These are phyloP conservation scores for Nycticryphes semicollaris DNA, from an alignment of 2,113 vertebrate genomes.

Conservation along the genomic window DNA sequence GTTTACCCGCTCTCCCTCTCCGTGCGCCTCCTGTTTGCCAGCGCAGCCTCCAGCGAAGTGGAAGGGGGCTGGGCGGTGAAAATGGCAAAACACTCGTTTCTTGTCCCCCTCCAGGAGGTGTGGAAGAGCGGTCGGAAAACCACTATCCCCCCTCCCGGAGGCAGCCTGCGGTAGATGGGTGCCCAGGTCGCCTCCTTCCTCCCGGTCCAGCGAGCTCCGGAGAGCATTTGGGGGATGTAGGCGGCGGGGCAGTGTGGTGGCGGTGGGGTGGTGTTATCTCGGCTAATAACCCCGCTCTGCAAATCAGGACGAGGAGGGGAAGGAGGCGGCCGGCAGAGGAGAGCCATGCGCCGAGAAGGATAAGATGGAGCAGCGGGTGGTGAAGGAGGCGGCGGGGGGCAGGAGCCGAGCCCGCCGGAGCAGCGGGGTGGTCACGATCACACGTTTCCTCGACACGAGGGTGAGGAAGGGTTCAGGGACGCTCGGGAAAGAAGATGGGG, in stretches of 20 bases:
- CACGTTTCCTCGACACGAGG: not conserved
- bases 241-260: not conserved
- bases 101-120: not conserved
- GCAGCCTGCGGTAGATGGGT: not conserved
- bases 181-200: not conserved
- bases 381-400: not conserved
- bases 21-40: not conserved
- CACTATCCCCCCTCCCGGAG: fast-evolving
- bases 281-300: not conserved
- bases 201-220: not conserved
- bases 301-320: not conserved
- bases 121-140: not conserved
- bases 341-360: not conserved
- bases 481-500: not conserved
- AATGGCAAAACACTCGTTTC: not conserved
- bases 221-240: not conserved
- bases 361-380: not conserved
- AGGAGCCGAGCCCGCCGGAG: not conserved
- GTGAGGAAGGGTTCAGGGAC: not conserved
- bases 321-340: not conserved
- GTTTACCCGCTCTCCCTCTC: not conserved
- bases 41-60: not conserved
- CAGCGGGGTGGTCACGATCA: not conserved
- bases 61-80: not conserved
- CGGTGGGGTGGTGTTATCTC: too few species aligned